These are phyloP conservation scores for Drosophila sulfurigaster DNA, from an alignment of 1,140 invertebrate genomes.

Conservation along the genomic window DNA sequence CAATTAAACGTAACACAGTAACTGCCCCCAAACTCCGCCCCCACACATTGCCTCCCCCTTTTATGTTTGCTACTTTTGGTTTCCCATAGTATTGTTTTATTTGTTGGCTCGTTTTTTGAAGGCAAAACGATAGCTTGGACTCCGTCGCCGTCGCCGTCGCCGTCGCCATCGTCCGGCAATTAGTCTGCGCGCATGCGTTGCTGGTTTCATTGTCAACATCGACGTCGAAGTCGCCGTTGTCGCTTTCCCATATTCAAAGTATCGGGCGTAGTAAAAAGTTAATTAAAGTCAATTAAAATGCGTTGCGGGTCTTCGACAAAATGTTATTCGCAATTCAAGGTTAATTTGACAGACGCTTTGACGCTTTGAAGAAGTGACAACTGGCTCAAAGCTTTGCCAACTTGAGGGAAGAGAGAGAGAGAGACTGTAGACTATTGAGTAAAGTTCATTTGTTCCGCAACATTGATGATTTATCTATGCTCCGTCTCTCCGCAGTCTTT, in stretches of 20 bases:
- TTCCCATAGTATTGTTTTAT: constrained; percentile 62
- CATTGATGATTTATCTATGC: constrained; percentile 65
- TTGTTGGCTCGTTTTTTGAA: constrained; percentile 29
- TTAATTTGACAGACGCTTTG: constrained; percentile 68
- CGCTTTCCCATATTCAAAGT: constrained; percentile 80
- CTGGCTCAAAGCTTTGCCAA: constrained; percentile 27
- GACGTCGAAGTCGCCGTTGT: constrained; percentile 21
- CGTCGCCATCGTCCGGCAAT: constrained; percentile 50
- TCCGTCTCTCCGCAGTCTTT: constrained; percentile 6
- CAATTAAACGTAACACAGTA: constrained; percentile 31
- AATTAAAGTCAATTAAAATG: constrained; percentile 83
- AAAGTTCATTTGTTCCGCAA: constrained; percentile 71
- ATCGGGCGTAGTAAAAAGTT: constrained; percentile 73
- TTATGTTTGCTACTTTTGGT: not conserved
- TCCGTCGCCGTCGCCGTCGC: not conserved
- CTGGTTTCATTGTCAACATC: constrained; percentile 71
- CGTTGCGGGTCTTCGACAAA: constrained; percentile 76
- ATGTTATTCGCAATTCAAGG: constrained; percentile 80
- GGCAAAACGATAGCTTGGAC: constrained; percentile 26
- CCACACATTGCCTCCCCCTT: not conserved
- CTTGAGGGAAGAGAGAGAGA: not conserved
- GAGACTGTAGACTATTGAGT: constrained; percentile 16
- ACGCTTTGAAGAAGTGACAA: constrained; percentile 75
- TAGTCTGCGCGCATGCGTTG: constrained; percentile 81
- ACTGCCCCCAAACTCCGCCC: not conserved